Evolutionary conservation across 2,113 vertebrate genomes (phyloP).

Genomic region (Macheiramphus alcinus): DNA sequence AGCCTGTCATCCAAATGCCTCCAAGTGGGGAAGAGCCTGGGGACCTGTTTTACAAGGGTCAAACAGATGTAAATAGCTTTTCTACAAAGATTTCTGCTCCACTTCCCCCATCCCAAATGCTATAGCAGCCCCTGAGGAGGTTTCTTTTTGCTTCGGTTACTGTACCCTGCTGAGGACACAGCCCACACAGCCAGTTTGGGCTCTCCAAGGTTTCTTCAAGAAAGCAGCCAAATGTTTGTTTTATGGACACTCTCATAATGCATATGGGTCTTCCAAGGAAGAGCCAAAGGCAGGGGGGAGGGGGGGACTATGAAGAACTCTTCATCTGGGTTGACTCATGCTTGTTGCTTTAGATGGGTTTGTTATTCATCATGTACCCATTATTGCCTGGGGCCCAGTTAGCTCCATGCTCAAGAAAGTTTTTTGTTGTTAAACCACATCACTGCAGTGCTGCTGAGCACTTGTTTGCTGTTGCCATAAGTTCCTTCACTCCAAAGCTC

Average conservation of each 20-base stretch:
- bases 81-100: slow-evolving; percentile 17
- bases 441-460: slow-evolving; percentile 16
- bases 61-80: slow-evolving; percentile 47
- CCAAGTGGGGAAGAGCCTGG: neutral
- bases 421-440: neutral
- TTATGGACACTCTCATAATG: neutral
- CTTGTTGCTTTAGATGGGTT: slow-evolving; percentile 25
- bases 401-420: neutral
- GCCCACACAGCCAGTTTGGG: slow-evolving; percentile 40
- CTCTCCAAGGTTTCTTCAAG: slow-evolving; percentile 19
- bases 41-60: slow-evolving; percentile 30
- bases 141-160: slow-evolving; percentile 39
- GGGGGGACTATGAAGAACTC: neutral
- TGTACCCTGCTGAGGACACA: slow-evolving; percentile 17
- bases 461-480: neutral
- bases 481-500: neutral
- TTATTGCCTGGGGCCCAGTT: slow-evolving; percentile 22
- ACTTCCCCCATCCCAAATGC: neutral
- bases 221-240: slow-evolving; percentile 45
- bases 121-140: slow-evolving; percentile 2
- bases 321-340: slow-evolving; percentile 50
- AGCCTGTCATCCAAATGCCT: neutral
- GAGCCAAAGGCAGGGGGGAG: neutral
- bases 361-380: slow-evolving; percentile 33
- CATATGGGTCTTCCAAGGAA: slow-evolving; percentile 35